Conservation (phyloP, 2,797 vertebrate genomes). For the Denticeps clupeoides region DNA sequence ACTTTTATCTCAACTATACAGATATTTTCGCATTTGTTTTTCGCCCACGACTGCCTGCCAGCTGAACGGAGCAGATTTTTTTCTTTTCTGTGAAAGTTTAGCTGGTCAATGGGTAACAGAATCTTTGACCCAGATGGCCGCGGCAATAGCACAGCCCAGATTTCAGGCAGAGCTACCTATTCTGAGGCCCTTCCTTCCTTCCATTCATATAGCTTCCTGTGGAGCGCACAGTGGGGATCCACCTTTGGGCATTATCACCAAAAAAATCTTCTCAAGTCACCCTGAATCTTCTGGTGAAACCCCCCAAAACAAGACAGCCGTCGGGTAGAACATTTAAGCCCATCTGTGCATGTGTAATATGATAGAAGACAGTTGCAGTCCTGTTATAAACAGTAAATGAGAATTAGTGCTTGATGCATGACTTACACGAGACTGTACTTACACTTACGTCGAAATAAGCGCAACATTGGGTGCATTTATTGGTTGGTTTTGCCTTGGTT, state of each 20-base stretch:
- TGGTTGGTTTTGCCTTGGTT: no score
- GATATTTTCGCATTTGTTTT: no score
- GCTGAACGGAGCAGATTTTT: no score
- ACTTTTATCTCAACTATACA: no score
- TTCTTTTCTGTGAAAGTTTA: background rate
- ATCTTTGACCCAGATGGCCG: slow-evolving; percentile 10
- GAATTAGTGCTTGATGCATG: no score
- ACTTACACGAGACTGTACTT: no score
- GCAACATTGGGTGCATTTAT: no score
- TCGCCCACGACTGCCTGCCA: no score
- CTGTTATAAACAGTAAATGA: no score
- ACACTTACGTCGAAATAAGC: no score
- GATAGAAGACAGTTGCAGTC: slow-evolving; percentile 33
- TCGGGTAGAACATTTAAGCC: slow-evolving; percentile 34
- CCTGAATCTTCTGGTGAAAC: slow-evolving; percentile 16
- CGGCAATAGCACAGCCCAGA: slow-evolving; percentile 10
- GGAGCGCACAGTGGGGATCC: slow-evolving; percentile 1
- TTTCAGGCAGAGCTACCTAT: slow-evolving; percentile 9
- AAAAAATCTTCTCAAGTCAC: background rate
- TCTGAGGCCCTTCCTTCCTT: slow-evolving; percentile 15
- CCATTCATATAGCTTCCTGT: slow-evolving; percentile 14
- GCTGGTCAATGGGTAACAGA: slow-evolving; percentile 10
- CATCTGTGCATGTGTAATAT: slow-evolving; percentile 57
- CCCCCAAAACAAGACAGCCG: slow-evolving; percentile 16
- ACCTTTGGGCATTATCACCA: no score